Base-by-base conservation (phyloP, 2,888 invertebrate species). In the Amiota minor region DNA sequence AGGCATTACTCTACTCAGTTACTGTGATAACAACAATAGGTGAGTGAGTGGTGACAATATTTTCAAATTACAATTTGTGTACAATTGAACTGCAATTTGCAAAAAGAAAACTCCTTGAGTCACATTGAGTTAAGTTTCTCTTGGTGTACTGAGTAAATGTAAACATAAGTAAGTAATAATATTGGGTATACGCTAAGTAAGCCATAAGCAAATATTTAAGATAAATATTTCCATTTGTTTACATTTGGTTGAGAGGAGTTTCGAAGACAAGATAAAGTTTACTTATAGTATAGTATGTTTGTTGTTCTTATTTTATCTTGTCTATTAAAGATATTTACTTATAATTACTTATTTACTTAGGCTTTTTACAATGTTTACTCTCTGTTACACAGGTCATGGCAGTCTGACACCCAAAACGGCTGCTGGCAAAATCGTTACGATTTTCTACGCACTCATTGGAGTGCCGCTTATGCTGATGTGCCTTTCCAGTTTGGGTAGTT, bases 1-100 rank as follows among this genome's bases (percentile, higher is more conserved):
- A 96, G 77, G 94, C 96, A 2, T 89, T 97, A 23, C 92, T 97
- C 67, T 97, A 96, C 89, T 95, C 95, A 80, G 93, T 97, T 84
- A 96, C 96, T 59, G 92, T 96, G 83, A 95, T 96, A 87, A 97
- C 96, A 77, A 97, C 97, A 71, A 96, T 97, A 88, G 97, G 96
- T 96, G 89, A 92, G 93, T 88, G 68, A 11, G n/a, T 11, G 35
- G 35, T 8, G 6, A 35, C 6, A 35, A 35, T 35, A 35, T 35
- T 35, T 35, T 35, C 35, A 35, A 35, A 35, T 6, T 23, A 2
- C 3, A 23, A 23, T 23, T 2, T 3, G 3, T 35, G 6, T 6
- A 35, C 35, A 35, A 35, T 35, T 35, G 2, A 35, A 35, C 6
- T 6, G 2, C 6, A 35, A 6, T 35, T 35, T 35, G 0, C 35